Evolutionary conservation across 2,888 invertebrate species (phyloP), one percentile per base, ranked within the genome.

Genomic region (Holacanthella duospinosa): DNA sequence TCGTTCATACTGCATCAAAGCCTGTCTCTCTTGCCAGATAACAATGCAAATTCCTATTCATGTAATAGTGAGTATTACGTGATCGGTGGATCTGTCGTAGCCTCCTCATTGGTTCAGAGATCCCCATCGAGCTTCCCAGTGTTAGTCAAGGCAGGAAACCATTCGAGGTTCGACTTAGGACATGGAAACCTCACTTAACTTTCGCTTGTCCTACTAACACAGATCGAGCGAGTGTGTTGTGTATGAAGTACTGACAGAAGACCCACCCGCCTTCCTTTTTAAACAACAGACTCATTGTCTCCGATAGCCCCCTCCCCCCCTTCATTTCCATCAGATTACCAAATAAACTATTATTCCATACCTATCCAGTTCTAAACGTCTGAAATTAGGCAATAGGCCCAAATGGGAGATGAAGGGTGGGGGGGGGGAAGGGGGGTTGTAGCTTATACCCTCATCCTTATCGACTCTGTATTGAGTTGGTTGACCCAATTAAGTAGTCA

Each of bases 171-270:
- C 6, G 36, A 16, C 36, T 12, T 36, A 36, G 36, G n/a, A n/a
- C 36, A 48, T 48, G 48, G 56, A 24, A 21, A n/a, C 56, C 28
- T 48, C 59, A 59, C 27, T 44, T 55, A 71, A 74, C 74, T 74
- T 74, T 74, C 74, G 71, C 74, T 57, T 73, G 74, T 63, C 73
- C 74, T 67, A 74, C 74, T 74, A 71, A 73, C 74, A 73, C 69
- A 72, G 66, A 68, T 72, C 60, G 29, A 60, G 43, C 59, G 53
- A 53, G 54, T 62, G 53, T 26, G 59, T 55, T 62, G 59, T 59
- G 55, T 59, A 53, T 59, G 58, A 59, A 55, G 58, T 59, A 55
- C 53, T 29, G 16, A 19, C 26, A 26, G 53, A 44, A 56, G 58
- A 28, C 36, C 48, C 58, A 29, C 29, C 21, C 57, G 24, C 57